Evolutionary conservation across 2,888 invertebrate genomes (phyloP).

Genomic region (Eilema sororculum): DNA sequence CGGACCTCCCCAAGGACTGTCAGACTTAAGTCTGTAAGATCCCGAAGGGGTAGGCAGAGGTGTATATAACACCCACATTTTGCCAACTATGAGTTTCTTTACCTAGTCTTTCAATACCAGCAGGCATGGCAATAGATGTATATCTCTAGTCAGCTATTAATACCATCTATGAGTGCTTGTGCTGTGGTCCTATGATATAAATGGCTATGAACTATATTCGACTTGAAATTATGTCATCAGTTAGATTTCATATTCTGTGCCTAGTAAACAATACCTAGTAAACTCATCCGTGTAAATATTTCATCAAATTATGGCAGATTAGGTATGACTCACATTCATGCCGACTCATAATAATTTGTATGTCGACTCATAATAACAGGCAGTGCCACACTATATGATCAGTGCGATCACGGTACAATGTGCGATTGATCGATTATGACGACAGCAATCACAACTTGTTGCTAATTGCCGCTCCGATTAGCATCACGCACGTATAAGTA

Average conservation of each 20-base stretch:
- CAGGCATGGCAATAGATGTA: too few relatives aligned
- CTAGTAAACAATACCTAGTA: background rate
- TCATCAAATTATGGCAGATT: background rate
- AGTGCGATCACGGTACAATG: background rate
- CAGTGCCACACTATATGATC: background rate
- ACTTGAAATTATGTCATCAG: too few relatives aligned
- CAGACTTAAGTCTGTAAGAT: too few relatives aligned
- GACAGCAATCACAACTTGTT: background rate
- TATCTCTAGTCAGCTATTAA: too few relatives aligned
- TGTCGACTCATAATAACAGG: background rate
- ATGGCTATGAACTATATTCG: too few relatives aligned
- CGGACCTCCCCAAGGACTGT: background rate
- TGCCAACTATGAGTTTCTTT: too few relatives aligned
- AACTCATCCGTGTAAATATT: background rate
- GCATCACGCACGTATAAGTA: background rate
- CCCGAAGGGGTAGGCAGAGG: too few relatives aligned
- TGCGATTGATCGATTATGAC: background rate
- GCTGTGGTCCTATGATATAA: too few relatives aligned
- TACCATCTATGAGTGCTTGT: too few relatives aligned
- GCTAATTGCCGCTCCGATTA: background rate
- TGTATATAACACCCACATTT: too few relatives aligned
- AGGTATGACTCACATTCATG: background rate
- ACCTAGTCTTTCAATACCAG: too few relatives aligned
- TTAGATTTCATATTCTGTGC: too few relatives aligned
- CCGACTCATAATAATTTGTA: background rate